phyloP scores from a whole-genome alignment of 2,113 vertebrate genomes.

The Probosciger aterrimus region DNA sequence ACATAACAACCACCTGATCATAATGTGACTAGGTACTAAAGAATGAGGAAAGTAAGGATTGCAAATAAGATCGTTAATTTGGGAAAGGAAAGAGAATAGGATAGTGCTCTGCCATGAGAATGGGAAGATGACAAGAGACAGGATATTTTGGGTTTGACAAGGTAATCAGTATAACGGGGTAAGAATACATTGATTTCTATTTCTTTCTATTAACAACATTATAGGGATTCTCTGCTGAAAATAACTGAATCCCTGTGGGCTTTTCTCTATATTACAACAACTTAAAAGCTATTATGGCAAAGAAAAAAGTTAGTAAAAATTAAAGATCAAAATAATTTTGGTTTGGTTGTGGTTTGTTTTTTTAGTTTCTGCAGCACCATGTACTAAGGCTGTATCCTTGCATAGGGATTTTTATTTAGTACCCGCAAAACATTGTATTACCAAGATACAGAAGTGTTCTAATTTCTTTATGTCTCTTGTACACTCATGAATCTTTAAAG shows the following conservation, averaged over 20 bases:
- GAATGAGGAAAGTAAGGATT: neutral
- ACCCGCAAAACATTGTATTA: neutral
- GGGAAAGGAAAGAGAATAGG: neutral
- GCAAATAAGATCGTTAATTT: neutral
- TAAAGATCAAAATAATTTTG: neutral
- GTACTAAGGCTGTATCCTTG: neutral
- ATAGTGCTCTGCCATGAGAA: neutral
- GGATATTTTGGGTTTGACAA: conserved; percentile 33
- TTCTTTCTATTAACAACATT: conserved; percentile 59
- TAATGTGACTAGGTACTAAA: neutral
- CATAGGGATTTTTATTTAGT: neutral
- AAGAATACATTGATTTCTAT: conserved; percentile 42
- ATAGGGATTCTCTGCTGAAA: neutral
- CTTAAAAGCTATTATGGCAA: conserved; percentile 45
- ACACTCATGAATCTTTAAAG: neutral
- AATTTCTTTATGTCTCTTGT: neutral
- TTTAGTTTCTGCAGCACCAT: neutral
- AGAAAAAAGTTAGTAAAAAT: conserved; percentile 35
- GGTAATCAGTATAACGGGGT: conserved; percentile 42
- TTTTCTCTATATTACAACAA: neutral
- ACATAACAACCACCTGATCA: conserved; percentile 39
- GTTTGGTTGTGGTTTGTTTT: neutral
- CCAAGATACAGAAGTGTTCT: neutral
- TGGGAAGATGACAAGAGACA: neutral
- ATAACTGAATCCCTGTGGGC: neutral